Base-by-base conservation (phyloP, 2,888 invertebrate genomes). In the Spatulosminthurus flaviceps region DNA sequence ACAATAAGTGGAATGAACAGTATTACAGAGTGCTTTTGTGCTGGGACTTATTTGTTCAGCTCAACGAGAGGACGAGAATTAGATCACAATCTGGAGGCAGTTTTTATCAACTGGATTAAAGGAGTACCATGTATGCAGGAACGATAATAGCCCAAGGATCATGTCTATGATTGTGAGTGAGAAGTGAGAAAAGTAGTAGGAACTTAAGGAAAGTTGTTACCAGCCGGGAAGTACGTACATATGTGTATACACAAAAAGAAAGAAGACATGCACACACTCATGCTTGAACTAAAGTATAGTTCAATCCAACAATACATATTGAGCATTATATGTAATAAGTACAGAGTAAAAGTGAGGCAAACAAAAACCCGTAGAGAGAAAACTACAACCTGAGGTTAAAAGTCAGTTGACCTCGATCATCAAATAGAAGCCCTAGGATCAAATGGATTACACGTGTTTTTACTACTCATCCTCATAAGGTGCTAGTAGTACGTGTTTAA, bases 351-450 rank as follows among this genome's bases (percentile, higher is more conserved):
- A 34, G 34, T 34, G 9, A 34, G 2, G 51, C 16, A 19, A 51
- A 51, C 16, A 51, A 51, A 34, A 34, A 34, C 9, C 16, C 51
- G 16, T 51, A 51, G 9, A 13, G 13, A 13, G 51, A 9, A 34
- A 34, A 34, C 16, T 51, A 21, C 26, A 26, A 66, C 76, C 69
- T 21, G 67, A 51, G 67, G 76, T 76, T 76, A 76, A 76, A 76
- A 76, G 76, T 76, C 76, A 76, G 76, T 67, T 67, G 76, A 76
- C 76, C 76, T 67, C 76, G 76, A 76, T 76, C 43, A 76, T 66
- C 75, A 76, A 76, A 26, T 76, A 66, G 67, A 29, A 76, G 76
- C 69, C 76, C 51, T 41, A 41, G 76, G 76, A 76, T 76, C 67
- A 69, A 67, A 43, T 42, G 41, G 26, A 66, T 67, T 69, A 76